Evolutionary conservation across 1,140 invertebrate species (phyloP), one percentile per base, ranked within the genome.

Genomic region (Marisa cornuarietis): DNA sequence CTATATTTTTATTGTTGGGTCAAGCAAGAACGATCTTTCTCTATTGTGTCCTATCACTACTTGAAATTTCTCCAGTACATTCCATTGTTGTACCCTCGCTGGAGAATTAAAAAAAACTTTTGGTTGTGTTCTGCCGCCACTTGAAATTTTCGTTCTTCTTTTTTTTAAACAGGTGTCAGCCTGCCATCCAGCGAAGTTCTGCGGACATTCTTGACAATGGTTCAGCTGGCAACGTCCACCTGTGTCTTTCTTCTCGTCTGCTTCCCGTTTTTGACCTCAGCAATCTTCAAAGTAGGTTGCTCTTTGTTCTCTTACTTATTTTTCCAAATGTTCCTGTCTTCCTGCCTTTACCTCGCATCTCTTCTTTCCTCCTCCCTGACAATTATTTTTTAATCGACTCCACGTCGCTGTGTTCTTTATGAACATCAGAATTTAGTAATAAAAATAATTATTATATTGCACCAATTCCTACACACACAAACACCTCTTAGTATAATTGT

Each of bases 171-270:
- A 68, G 26, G n/a, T 24, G 10, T 20, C 22, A 66, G 22, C 13
- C 65, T 11, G 22, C 22, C 11, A 68, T 68, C 22, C 3, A 22
- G 65, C 6, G 1, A n/a, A 31, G 13, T n/a, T 68, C 65, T 16
- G n/a, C 65, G 22, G n/a, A n/a, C 22, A 22, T 68, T n/a, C 22
- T 22, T 68, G 26, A 68, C 10, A 68, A 68, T 68, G 65, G 65
- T 68, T 13, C 65, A 68, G 13, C 22, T 68, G n/a, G 22, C 65
- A n/a, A 63, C 62, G 1, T 68, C 65, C 13, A n/a, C 26, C 11
- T 68, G 65, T 31, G 65, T 68, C 4, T 68, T 68, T 6, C 65
- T 68, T 68, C 65, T 68, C 65, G 26, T 68, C 65, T 68, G 65
- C 65, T 68, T 68, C 65, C 26, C 65, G 26, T 68, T n/a, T 10